phyloP scores from a whole-genome alignment of 2,113 vertebrate species.

The Hucho hucho region DNA sequence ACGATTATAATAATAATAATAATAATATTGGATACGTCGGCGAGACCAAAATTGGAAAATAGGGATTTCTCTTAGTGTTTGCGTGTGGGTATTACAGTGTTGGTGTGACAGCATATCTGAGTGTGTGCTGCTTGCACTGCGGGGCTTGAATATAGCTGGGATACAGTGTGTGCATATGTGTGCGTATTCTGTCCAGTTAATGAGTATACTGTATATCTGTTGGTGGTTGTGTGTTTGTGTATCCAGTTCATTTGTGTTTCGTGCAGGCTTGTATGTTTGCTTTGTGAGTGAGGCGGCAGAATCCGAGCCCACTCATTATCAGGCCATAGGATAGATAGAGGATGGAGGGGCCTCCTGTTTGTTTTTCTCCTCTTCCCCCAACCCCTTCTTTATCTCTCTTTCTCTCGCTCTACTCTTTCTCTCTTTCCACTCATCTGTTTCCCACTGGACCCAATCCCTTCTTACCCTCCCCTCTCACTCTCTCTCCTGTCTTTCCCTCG shows the following conservation, averaged over 20 bases:
- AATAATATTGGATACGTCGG: no score
- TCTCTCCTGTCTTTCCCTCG: no score
- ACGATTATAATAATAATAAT: no score
- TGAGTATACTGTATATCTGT: background rate
- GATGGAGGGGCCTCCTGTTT: constrained; percentile 16
- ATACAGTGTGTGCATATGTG: constrained; percentile 4
- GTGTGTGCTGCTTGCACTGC: background rate
- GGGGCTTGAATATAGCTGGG: background rate
- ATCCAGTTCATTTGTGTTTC: constrained; percentile 1
- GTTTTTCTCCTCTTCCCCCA: background rate
- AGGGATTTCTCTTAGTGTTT: background rate
- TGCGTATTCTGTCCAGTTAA: background rate
- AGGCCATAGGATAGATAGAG: background rate
- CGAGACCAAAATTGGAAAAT: no score
- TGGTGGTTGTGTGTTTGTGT: constrained; percentile 7
- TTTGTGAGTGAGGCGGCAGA: constrained; percentile 9
- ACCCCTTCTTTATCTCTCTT: background rate
- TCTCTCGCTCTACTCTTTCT: background rate
- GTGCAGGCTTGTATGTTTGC: constrained; percentile 13
- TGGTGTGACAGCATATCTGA: background rate
- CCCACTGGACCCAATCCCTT: no score
- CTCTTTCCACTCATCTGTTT: background rate
- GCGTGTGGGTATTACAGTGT: background rate
- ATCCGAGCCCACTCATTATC: constrained; percentile 8
- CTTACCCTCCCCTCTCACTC: no score